phyloP scores from a whole-genome alignment of 2,888 invertebrate species.

The Rhagonycha lutea region DNA sequence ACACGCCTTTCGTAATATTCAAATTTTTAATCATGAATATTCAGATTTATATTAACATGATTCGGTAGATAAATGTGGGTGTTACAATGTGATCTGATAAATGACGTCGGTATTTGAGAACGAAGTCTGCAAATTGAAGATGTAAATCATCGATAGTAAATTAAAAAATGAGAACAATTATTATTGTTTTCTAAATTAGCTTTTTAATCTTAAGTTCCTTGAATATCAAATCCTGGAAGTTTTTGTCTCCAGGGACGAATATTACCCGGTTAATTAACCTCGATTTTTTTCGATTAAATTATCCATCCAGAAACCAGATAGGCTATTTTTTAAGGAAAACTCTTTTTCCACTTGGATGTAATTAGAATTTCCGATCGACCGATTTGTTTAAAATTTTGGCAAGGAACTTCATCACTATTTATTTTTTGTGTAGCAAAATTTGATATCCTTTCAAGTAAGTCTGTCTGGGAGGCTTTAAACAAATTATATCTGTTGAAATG shows the following conservation, averaged over 20 bases:
- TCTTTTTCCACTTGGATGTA: neutral
- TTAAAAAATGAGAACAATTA: neutral
- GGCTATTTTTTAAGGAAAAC: neutral
- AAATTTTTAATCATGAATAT: neutral
- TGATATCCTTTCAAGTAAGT: neutral
- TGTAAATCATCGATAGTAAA: neutral
- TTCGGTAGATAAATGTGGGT: neutral
- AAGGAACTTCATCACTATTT: neutral
- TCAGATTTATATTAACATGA: neutral
- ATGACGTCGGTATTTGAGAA: neutral
- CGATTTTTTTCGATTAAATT: neutral
- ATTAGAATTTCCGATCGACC: neutral
- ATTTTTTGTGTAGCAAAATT: neutral
- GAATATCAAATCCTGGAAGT: neutral
- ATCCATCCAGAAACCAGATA: neutral
- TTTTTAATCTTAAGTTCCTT: neutral
- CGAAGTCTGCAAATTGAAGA: neutral
- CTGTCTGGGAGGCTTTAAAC: neutral
- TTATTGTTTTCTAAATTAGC: neutral
- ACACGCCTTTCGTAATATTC: neutral
- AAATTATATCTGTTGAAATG: neutral
- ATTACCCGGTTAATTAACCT: neutral
- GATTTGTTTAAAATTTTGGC: neutral
- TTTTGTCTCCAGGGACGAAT: neutral
- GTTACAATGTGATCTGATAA: neutral